Base-by-base conservation (phyloP, 2,113 vertebrate genomes). In the Zosterops hypoxanthus region DNA sequence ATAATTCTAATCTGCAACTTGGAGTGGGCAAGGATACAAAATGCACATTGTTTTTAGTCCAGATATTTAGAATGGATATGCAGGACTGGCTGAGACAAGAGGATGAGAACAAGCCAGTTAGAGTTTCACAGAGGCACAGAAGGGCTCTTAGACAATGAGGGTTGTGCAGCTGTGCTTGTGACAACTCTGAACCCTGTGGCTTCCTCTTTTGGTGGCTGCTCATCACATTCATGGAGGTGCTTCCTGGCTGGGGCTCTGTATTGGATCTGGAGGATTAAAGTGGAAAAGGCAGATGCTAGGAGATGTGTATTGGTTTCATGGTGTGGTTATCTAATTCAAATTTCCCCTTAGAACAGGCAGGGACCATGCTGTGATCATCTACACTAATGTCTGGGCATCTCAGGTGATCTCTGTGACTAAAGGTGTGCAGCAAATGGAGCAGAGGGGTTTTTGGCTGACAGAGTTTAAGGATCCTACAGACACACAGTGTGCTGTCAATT, bases 41-140 rank as follows among this genome's bases (percentile, higher is more conserved):
- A 69, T 47, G 61, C 31, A 66, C 55, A 63, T 77, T 1, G 57
- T 78, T 94, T 82, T 68, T 65, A 91, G 71, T 94, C 88, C 82
- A 96, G 88, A 93, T 96, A 89, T 94, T 96, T 96, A 14, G 93
- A 86, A 94, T n/a, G 59, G 59, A 39, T 81, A 42, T 18, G 53
- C 63, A 76, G 63, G 53, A 65, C 70, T 9, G 69, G 70, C 19
- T 78, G 68, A 56, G 49, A 71, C 65, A 92, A 34, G 25, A 47
- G 84, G 82, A 83, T 89, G 75, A 78, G 77, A 92, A 91, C 28
- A 70, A 80, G 56, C 28, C 95, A 93, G 33, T 95, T 89, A 76
- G 61, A 85, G 44, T 76, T 97, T 60, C 78, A 73, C 5, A 73
- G 84, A 4, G 3, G 28, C 56, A 41, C 44, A 82, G 44, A 92